Evolutionary conservation across 2,797 vertebrate species (phyloP), one percentile per base, ranked within the genome.

Genomic region (Platyrinchus mystaceus): DNA sequence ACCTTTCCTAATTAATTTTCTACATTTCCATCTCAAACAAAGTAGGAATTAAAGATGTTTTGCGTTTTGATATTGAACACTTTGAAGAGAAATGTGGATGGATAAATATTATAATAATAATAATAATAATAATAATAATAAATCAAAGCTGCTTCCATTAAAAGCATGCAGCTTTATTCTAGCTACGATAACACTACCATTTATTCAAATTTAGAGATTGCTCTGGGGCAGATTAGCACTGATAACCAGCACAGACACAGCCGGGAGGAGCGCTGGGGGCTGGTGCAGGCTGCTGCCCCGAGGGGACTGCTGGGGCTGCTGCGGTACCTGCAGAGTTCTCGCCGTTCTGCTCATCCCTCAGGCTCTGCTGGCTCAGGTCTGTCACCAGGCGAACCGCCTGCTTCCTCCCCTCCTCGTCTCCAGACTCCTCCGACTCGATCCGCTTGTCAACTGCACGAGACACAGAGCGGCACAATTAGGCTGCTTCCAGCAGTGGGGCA

Each of bases 351-450:
- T 98, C 97, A 19, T 98, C 98, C 73, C 96, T 89, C 91, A 98
- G 97, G 96, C 98, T 98, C 85, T 98, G 98, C 68, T 99, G 91
- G 27, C 97, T 98, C 66, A 97, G 98, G 64, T 99, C 99, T n/a
- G 98, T 92, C 30, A 98, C 98, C 19, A 98, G 95, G 97, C 98
- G 77, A 93, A 98, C 44, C 88, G 98, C 95, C 91, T 98, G 97
- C 97, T 98, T 99, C 97, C 98, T 99, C 87, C 98, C 98, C 68
- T 99, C 99, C 93, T 99, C 99, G 30, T 99, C 99, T 4, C 99
- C 99, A 0, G 99, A 99, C 94, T 99, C 99, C 96, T 99, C 99
- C 1, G 99, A 99, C 79, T 99, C 99, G 10, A 98, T 98, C 90
- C 98, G 97, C 94, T 98, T 98, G 97, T 99, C 99, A 74, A 99